Evolutionary conservation across 2,113 vertebrate genomes (phyloP).

Genomic region (Rhineura floridana): DNA sequence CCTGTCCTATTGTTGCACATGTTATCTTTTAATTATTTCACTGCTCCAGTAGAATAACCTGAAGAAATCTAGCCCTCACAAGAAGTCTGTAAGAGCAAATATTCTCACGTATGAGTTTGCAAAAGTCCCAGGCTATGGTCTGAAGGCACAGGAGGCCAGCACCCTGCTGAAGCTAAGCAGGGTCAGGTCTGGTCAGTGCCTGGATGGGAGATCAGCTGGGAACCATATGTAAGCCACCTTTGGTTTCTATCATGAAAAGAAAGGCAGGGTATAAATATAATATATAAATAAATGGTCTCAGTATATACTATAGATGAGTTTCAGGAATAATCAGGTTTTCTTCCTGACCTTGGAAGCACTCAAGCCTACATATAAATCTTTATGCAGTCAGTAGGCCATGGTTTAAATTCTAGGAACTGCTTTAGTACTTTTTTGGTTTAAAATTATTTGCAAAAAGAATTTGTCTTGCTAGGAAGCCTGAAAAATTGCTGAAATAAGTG

Average conservation of each 20-base stretch:
- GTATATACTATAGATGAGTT: not conserved
- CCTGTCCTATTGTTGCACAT: not conserved
- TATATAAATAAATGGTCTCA: too few species aligned
- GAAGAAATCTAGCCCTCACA: not conserved
- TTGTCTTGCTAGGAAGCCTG: not conserved
- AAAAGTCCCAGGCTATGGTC: not conserved
- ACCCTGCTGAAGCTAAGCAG: too few species aligned
- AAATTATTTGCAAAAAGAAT: not conserved
- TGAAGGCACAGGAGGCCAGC: too few species aligned
- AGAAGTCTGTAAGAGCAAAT: not conserved
- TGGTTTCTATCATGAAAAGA: too few species aligned
- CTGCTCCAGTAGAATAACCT: not conserved
- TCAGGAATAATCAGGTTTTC: not conserved
- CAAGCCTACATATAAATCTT: not conserved
- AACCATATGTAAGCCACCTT: too few species aligned
- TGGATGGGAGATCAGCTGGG: too few species aligned
- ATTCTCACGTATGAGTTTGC: not conserved
- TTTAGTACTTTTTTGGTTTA: not conserved
- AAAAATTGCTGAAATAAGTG: not conserved
- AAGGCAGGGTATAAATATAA: too few species aligned
- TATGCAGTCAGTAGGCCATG: not conserved
- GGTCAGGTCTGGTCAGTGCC: too few species aligned
- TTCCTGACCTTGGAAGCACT: not conserved
- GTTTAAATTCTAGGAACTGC: not conserved
- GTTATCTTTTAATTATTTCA: not conserved